phyloP scores from a whole-genome alignment of 2,888 invertebrate species.

The Perizoma flavofasciatum region DNA sequence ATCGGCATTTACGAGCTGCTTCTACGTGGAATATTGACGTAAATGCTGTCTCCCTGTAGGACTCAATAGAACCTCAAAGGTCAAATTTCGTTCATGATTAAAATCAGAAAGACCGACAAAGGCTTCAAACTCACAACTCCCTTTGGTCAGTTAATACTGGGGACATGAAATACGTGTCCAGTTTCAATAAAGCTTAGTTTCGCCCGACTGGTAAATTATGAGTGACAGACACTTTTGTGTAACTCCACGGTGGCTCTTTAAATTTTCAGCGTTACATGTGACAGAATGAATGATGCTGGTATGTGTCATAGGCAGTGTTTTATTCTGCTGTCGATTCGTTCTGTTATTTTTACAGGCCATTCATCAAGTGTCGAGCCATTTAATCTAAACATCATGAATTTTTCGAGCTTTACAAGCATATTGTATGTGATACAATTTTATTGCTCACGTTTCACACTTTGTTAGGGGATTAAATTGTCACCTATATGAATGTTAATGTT shows the following conservation, averaged over 20 bases:
- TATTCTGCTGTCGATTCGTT: constrained; percentile 59
- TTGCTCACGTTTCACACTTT: constrained; percentile 37
- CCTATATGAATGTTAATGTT: constrained; percentile 1
- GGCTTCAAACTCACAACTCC: neutral
- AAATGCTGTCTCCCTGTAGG: no score
- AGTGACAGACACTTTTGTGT: constrained; percentile 32
- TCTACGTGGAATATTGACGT: no score
- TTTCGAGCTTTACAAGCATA: constrained; percentile 57
- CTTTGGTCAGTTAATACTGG: neutral
- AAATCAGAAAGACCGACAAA: neutral
- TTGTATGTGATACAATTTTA: constrained; percentile 51
- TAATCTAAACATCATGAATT: constrained; percentile 71
- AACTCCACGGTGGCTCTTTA: constrained; percentile 34
- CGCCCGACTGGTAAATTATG: constrained; percentile 30
- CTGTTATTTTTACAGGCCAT: constrained; percentile 62
- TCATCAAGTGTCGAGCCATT: constrained; percentile 69
- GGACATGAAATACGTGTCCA: constrained; percentile 8
- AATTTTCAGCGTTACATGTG: constrained; percentile 37
- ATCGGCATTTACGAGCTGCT: no score
- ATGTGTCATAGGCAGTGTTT: constrained; percentile 45
- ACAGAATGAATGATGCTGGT: constrained; percentile 48
- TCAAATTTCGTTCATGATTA: no score
- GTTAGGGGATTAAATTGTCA: constrained; percentile 31
- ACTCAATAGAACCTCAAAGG: no score
- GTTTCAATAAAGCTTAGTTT: constrained; percentile 27